Percentiles rank a stretch among this genome's conserved stretches.
Evolutionary conservation across 2,797 vertebrate species (phyloP).

Genomic region (Intellagama lesueurii): DNA sequence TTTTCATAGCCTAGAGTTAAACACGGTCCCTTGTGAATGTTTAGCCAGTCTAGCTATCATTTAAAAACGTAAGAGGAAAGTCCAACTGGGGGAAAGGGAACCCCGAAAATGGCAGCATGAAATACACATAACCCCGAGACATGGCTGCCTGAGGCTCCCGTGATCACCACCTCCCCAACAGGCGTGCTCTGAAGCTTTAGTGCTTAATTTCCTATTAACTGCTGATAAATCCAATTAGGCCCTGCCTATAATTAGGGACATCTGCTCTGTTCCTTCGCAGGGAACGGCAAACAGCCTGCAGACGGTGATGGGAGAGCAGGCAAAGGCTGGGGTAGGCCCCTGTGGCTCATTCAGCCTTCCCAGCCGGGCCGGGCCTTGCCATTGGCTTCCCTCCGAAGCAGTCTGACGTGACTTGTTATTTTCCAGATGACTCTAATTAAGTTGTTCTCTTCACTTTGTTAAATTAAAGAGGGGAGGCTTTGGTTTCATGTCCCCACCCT

Average conservation of each 20-base stretch:
- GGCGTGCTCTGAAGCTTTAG: slow-evolving; percentile 54
- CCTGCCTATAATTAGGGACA: slow-evolving; percentile 81
- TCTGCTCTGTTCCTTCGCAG: slow-evolving; percentile 75
- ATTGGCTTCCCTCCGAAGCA: slow-evolving; percentile 29
- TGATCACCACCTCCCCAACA: slow-evolving; percentile 14
- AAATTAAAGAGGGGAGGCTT: slow-evolving; percentile 56
- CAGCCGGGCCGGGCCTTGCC: background rate
- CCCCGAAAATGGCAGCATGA: background rate
- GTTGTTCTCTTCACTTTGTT: slow-evolving; percentile 63
- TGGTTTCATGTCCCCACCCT: background rate
- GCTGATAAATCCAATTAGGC: slow-evolving; percentile 82
- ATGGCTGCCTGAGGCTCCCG: background rate
- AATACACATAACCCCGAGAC: background rate
- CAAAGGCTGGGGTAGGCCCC: background rate
- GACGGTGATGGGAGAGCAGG: slow-evolving; percentile 50
- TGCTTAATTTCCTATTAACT: slow-evolving; percentile 81
- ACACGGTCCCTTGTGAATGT: background rate
- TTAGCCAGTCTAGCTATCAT: background rate
- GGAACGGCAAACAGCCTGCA: slow-evolving; percentile 43
- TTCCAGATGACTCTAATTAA: slow-evolving; percentile 70
- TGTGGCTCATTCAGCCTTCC: slow-evolving; percentile 12
- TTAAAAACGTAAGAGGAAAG: too few species aligned
- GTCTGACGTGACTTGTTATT: slow-evolving; percentile 41
- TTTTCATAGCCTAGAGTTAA: background rate
- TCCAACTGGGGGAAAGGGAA: background rate